Percentiles rank a stretch among this genome's conserved stretches.
Conservation (phyloP, 2,113 vertebrate genomes). For the Pomatorhinus ruficollis region DNA sequence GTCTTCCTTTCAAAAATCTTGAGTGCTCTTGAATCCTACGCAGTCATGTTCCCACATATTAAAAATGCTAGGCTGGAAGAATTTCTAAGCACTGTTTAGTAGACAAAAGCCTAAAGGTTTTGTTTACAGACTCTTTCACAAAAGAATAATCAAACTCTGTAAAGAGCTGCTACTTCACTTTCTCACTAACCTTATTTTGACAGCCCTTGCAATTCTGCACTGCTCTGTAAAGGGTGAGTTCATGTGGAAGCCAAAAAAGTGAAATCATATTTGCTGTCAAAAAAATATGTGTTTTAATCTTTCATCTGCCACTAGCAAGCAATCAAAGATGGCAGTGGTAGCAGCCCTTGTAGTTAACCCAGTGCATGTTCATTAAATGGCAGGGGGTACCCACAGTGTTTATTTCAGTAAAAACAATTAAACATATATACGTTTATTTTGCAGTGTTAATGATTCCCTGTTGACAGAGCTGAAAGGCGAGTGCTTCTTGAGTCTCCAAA, state of each 20-base stretch:
- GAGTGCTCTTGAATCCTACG: constrained; percentile 24
- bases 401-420: constrained; percentile 70
- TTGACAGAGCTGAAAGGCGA: constrained; percentile 36
- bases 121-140: constrained; percentile 50
- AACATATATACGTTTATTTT: constrained; percentile 37
- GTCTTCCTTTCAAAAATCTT: constrained; percentile 24
- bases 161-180: constrained; percentile 1
- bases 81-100: constrained; percentile 43
- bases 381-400: constrained; percentile 47
- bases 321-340: constrained; percentile 24
- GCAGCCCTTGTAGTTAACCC: constrained; percentile 14
- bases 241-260: neutral
- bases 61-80: constrained; percentile 45
- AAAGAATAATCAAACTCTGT: constrained; percentile 36
- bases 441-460: constrained; percentile 59
- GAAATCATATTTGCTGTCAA: constrained; percentile 32
- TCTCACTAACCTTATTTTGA: constrained; percentile 53
- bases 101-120: constrained; percentile 66
- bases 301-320: constrained; percentile 35
- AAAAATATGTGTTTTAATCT: constrained; percentile 7
- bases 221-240: neutral
- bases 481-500: constrained; percentile 51
- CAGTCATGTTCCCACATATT: constrained; percentile 39
- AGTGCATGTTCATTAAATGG: constrained; percentile 29
- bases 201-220: constrained; percentile 12